Evolutionary conservation across 1,140 invertebrate species (phyloP), one percentile per base, ranked within the genome.

Genomic region (Tenebrio molitor): DNA sequence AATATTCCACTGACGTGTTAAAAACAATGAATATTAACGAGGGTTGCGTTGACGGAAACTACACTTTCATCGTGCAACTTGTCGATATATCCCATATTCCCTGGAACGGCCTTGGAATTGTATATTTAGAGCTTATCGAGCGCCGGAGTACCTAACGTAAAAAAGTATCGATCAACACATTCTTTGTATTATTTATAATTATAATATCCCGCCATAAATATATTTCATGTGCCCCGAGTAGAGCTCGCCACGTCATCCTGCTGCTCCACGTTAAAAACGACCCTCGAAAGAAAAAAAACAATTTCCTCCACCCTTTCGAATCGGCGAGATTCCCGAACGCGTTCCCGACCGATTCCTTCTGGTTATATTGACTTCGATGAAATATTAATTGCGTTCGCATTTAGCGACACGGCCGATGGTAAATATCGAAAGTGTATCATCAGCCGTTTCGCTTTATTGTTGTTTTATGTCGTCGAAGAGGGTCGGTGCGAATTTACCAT

Each of bases 381-480:
- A 58, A 58, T 58, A 58, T 58, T 58, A 58, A 53, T 33, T 58
- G 50, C 50, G 1, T 50, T 50, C 50, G 21, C 10, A 29, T 29
- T 29, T 58, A 58, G 23, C 50, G 10, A 33, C 29, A 33, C 29
- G n/a, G 12, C 36, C 2, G 19, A 21, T 15, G 12, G 50, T 15
- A 58, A 58, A 29, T 58, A 58, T 58, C 50, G 50, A 25, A 58
- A 29, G 7, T 58, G 25, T 58, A 58, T 58, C 23, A 29, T 17
- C 44, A 19, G 21, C 29, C 50, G 19, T 58, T 58, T 29, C 50
- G 50, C 29, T 58, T 58, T 58, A 58, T 58, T 58, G 50, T 58
- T 29, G 15, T 58, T 58, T 58, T 58, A 58, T 58, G 23, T 58
- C n/a, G n/a, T n/a, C n/a, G n/a, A n/a, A n/a, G n/a, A n/a, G n/a